These are phyloP conservation scores for Hemitrygon akajei DNA, from an alignment of 2,797 vertebrate species.

Conservation along the genomic window DNA sequence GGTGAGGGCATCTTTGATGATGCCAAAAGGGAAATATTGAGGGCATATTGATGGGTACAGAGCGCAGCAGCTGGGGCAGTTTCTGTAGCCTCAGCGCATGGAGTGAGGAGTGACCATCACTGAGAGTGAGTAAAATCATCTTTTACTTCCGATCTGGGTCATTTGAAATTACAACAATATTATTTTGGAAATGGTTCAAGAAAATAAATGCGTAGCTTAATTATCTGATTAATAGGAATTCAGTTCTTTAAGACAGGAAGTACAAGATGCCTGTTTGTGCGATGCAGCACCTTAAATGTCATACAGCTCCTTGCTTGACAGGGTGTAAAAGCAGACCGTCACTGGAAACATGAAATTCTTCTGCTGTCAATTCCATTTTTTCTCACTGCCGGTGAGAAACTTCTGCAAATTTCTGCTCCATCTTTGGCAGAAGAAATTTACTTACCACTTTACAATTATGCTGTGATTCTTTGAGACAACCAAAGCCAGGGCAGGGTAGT, in stretches of 20 bases:
- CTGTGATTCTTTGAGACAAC: not conserved
- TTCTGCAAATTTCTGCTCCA: slow-evolving; percentile 6
- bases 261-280: not conserved
- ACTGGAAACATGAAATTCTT: slow-evolving; percentile 6
- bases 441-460: not conserved
- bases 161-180: not conserved
- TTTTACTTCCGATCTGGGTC: too few species aligned
- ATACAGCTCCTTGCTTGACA: slow-evolving; percentile 24
- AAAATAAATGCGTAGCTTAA: not conserved
- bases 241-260: not conserved
- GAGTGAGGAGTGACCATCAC: too few species aligned
- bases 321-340: slow-evolving; percentile 7
- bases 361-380: slow-evolving; percentile 3
- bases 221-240: not conserved
- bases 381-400: not conserved
- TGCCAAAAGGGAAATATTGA: too few species aligned
- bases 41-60: too few species aligned
- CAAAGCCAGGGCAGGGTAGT: not conserved
- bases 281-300: not conserved
- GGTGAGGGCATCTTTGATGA: too few species aligned
- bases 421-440: not conserved
- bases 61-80: too few species aligned
- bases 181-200: not conserved
- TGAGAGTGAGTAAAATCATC: too few species aligned
- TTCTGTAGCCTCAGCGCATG: too few species aligned